Conservation (phyloP, 2,797 vertebrate genomes). For the Menidia menidia region DNA sequence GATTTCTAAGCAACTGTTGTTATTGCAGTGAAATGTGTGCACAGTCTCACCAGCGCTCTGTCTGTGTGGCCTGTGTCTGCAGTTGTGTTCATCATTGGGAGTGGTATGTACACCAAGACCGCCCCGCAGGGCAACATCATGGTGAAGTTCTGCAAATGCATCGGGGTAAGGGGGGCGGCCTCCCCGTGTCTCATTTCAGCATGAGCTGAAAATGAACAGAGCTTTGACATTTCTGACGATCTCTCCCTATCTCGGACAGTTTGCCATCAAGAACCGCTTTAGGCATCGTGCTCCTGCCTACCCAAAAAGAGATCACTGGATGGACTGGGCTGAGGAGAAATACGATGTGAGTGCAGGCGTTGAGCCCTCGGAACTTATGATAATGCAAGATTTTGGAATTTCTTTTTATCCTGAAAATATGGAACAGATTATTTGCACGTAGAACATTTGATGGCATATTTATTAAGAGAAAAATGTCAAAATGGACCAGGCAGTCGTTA, state of each 20-base stretch:
- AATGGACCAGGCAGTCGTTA: too few species aligned
- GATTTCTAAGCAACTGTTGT: neutral
- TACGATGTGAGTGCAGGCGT: slow-evolving; percentile 85
- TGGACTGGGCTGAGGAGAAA: slow-evolving; percentile 95
- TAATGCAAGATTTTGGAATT: too few species aligned
- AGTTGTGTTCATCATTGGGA: slow-evolving; percentile 92
- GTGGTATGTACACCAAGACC: slow-evolving; percentile 88
- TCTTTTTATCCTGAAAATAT: too few species aligned
- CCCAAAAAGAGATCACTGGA: slow-evolving; percentile 90
- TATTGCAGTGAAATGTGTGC: too few species aligned
- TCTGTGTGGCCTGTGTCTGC: slow-evolving; percentile 38
- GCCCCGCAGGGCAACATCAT: slow-evolving; percentile 92
- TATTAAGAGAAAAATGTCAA: too few species aligned
- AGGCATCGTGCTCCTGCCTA: slow-evolving; percentile 79
- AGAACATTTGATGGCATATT: too few species aligned
- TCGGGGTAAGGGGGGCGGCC: slow-evolving; percentile 81
- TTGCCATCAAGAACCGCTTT: slow-evolving; percentile 90
- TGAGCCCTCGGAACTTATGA: too few species aligned
- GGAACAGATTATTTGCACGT: too few species aligned
- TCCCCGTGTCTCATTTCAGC: neutral
- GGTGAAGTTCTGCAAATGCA: slow-evolving; percentile 86
- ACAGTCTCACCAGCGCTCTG: neutral
- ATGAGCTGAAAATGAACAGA: neutral
- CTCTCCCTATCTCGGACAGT: slow-evolving; percentile 72
- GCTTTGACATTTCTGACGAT: neutral